Percentiles rank a stretch among this genome's conserved stretches.
Evolutionary conservation across 2,797 vertebrate genomes (phyloP).

Genomic region (Neopelma chrysocephalum): DNA sequence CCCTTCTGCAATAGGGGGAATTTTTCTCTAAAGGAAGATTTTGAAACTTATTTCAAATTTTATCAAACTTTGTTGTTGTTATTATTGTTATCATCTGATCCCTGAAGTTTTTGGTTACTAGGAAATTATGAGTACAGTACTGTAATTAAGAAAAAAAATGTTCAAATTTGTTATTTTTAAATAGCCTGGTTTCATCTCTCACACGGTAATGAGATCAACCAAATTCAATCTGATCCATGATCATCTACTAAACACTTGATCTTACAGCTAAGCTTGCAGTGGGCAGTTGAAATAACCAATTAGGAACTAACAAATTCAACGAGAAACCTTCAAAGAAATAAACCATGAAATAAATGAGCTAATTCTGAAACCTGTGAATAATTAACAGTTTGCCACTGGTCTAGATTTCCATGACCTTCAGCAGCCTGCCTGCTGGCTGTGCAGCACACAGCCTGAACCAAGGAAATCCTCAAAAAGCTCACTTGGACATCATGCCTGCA

Average conservation of each 20-base stretch:
- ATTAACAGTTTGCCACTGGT: neutral
- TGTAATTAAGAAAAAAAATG: neutral
- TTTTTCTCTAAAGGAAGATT: neutral
- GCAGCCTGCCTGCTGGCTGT: neutral
- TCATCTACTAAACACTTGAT: neutral
- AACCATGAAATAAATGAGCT: neutral
- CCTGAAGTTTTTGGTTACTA: neutral
- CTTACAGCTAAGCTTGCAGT: neutral
- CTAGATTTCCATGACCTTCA: neutral
- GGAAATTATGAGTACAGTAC: neutral
- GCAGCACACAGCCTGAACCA: neutral
- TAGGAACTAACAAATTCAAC: neutral
- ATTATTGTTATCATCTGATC: neutral
- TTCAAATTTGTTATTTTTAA: neutral
- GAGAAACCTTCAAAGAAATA: neutral
- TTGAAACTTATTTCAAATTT: neutral
- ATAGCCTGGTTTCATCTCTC: neutral
- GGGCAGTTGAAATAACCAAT: neutral
- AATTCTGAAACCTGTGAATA: neutral
- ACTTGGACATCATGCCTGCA: neutral
- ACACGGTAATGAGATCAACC: neutral
- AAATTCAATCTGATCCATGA: neutral
- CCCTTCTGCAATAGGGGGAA: neutral
- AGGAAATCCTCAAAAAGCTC: neutral
- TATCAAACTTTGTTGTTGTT: neutral